Evolutionary conservation across 2,797 vertebrate genomes (phyloP).

Genomic region (Macropus fuliginosus): DNA sequence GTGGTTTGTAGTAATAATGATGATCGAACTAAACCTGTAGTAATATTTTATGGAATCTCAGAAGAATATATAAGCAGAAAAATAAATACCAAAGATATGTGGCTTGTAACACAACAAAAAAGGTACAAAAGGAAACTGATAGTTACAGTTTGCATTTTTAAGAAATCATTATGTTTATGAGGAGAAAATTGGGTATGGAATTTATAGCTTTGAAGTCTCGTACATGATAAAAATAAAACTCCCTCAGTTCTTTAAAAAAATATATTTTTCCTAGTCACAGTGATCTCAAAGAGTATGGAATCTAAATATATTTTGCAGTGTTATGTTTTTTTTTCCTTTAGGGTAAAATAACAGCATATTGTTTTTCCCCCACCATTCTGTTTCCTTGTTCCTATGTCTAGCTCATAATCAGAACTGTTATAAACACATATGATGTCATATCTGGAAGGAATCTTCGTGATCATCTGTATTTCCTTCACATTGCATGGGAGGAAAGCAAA

Average conservation of each 20-base stretch:
- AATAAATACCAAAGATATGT: neutral
- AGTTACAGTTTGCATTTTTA: neutral
- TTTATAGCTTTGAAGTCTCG: neutral
- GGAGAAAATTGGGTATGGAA: neutral
- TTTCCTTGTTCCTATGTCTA: neutral
- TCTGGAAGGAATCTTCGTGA: neutral
- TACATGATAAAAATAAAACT: neutral
- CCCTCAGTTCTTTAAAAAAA: neutral
- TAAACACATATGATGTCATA: neutral
- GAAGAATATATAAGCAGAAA: slow-evolving; percentile 16
- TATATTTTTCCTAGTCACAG: neutral
- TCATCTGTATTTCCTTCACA: neutral
- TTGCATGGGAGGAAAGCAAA: neutral
- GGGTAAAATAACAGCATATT: neutral
- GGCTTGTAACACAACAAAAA: neutral
- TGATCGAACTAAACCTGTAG: neutral
- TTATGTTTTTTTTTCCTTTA: neutral
- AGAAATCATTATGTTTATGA: neutral
- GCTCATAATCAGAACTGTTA: neutral
- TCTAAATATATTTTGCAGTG: neutral
- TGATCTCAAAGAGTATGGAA: neutral
- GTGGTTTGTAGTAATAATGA: neutral
- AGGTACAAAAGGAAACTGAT: neutral
- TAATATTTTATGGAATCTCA: neutral
- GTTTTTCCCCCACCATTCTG: neutral